Evolutionary conservation across 2,113 vertebrate genomes (phyloP).

Genomic region (Sturnus vulgaris): DNA sequence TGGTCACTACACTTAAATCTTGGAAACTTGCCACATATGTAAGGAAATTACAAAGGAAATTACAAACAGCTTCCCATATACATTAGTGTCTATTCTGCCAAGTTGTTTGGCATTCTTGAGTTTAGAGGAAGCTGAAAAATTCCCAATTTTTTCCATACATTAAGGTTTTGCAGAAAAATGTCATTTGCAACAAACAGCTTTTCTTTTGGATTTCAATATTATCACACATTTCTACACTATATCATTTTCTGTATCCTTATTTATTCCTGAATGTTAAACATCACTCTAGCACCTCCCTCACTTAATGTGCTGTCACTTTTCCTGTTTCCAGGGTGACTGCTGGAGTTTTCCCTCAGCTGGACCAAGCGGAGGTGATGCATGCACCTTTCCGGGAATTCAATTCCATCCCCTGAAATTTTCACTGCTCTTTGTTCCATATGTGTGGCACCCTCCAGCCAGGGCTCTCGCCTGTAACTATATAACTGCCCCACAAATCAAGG

Average conservation of each 20-base stretch:
- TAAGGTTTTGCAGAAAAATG: background rate
- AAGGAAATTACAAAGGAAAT: background rate
- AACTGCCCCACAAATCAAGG: background rate
- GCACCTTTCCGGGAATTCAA: background rate
- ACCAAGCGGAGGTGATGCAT: background rate
- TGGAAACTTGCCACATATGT: background rate
- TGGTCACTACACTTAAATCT: background rate
- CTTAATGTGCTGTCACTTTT: background rate
- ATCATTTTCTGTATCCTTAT: background rate
- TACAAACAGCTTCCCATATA: background rate
- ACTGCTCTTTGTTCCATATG: background rate
- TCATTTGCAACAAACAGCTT: background rate
- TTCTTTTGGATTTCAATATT: background rate
- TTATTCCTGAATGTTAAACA: background rate
- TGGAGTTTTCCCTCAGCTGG: background rate
- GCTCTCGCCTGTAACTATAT: background rate
- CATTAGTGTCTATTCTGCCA: background rate
- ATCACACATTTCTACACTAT: rapidly evolving
- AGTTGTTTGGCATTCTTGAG: background rate
- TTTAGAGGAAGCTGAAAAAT: background rate
- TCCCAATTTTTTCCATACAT: background rate
- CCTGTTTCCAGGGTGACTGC: background rate
- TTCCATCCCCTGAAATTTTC: background rate
- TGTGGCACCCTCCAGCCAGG: background rate
- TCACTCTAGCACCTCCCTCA: background rate